Percentiles rank a stretch among this genome's conserved stretches.
These are phyloP conservation scores for Sphecodes monilicornis DNA, from an alignment of 2,888 invertebrate species.

Conservation along the genomic window DNA sequence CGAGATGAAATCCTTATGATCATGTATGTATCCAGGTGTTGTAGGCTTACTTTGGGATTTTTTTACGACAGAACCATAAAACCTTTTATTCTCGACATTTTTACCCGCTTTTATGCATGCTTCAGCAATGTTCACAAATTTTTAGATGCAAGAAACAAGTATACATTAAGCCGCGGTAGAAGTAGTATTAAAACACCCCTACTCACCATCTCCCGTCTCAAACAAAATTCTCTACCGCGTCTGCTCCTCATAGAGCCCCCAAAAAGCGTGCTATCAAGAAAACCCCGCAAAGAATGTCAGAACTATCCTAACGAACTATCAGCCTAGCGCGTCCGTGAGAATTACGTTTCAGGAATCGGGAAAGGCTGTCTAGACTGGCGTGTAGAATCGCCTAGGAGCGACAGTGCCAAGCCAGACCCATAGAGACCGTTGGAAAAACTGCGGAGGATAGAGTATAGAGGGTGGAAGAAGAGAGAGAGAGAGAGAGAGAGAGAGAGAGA, in stretches of 20 bases:
- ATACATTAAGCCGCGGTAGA: background rate
- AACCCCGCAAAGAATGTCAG: background rate
- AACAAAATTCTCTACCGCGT: background rate
- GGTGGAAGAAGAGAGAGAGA: background rate
- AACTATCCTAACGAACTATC: constrained; percentile 15
- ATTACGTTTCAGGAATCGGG: background rate
- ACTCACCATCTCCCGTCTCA: background rate
- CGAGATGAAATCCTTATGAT: background rate
- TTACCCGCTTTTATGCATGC: background rate
- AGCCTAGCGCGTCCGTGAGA: background rate
- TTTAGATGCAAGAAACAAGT: background rate
- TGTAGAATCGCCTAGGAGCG: constrained; percentile 6
- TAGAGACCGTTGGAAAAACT: background rate
- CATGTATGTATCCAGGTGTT: background rate
- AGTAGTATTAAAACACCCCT: background rate
- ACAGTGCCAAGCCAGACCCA: background rate
- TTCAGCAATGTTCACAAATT: background rate
- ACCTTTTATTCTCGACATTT: background rate
- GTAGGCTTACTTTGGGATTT: background rate
- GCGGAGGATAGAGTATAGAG: background rate
- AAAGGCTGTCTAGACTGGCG: constrained; percentile 10
- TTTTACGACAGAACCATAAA: background rate
- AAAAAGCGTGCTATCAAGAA: background rate
- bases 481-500: background rate
- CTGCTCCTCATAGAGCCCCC: background rate